Percentiles rank a stretch among this genome's conserved stretches.
Conservation (phyloP, 2,113 vertebrate genomes). For the Charadrius vociferus region DNA sequence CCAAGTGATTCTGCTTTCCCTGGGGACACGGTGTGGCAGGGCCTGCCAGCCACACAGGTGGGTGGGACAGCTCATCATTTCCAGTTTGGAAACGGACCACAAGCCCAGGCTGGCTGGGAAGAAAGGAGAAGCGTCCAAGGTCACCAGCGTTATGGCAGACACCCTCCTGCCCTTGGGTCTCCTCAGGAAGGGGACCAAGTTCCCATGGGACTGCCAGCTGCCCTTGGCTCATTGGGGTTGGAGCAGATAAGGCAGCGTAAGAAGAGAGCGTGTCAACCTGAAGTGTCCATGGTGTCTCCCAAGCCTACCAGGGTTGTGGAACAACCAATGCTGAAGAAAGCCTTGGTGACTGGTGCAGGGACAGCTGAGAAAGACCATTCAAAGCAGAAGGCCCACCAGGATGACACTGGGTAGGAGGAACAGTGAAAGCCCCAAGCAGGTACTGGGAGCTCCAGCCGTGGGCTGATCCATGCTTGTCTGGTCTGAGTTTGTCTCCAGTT, state of each 20-base stretch:
- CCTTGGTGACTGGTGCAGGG: neutral
- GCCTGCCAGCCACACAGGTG: neutral
- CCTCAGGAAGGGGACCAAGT: neutral
- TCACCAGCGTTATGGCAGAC: neutral
- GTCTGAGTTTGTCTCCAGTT: neutral
- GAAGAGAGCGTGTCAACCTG: neutral
- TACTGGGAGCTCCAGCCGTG: neutral
- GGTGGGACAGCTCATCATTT: neutral
- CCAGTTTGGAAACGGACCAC: neutral
- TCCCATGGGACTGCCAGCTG: neutral
- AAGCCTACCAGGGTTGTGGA: neutral
- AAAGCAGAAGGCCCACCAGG: slow-evolving; percentile 39
- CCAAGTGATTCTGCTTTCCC: neutral
- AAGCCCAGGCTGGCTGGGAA: neutral
- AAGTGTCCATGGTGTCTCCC: neutral
- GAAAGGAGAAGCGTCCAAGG: neutral
- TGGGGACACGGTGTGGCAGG: neutral
- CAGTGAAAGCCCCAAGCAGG: neutral
- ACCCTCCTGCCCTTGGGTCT: neutral
- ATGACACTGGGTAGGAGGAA: slow-evolving; percentile 1
- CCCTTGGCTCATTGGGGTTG: neutral
- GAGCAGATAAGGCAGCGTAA: neutral
- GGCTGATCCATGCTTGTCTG: neutral
- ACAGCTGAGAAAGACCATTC: neutral
- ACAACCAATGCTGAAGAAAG: neutral